These are phyloP conservation scores for Heterohyrax brucei DNA, from an alignment of 2,797 vertebrate species.

Conservation along the genomic window DNA sequence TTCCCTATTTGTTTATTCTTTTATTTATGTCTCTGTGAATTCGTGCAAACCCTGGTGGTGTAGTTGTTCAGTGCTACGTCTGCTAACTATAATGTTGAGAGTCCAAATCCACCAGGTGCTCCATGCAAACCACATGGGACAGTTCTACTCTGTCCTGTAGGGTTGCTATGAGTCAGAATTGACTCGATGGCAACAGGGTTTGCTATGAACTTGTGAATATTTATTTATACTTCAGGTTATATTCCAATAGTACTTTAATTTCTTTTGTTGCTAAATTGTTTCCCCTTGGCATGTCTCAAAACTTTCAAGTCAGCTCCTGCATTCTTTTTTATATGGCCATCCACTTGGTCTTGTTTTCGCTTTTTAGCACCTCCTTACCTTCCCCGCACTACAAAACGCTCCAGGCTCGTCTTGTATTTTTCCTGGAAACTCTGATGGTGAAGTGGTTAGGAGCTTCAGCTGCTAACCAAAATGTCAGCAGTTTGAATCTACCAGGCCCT, in stretches of 20 bases:
- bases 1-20: background rate
- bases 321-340: background rate
- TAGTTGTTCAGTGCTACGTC: too few relatives aligned
- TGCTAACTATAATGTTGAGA: too few relatives aligned
- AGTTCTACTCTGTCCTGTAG: too few relatives aligned
- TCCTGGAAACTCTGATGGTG: background rate
- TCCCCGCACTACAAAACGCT: background rate
- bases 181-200: too few relatives aligned
- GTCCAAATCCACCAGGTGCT: too few relatives aligned
- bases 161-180: too few relatives aligned
- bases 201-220: background rate
- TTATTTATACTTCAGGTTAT: background rate
- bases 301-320: background rate
- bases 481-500: too few relatives aligned
- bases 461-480: too few relatives aligned
- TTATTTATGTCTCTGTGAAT: background rate
- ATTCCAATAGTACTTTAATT: background rate
- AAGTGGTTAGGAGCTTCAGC: too few relatives aligned
- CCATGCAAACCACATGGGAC: too few relatives aligned
- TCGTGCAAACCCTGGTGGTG: too few relatives aligned
- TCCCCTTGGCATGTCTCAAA: background rate
- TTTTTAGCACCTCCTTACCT: background rate
- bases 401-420: background rate
- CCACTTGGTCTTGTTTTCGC: background rate
- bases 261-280: background rate